Conservation (phyloP, 2,797 vertebrate species). For the Micropoecilia bifurca region DNA sequence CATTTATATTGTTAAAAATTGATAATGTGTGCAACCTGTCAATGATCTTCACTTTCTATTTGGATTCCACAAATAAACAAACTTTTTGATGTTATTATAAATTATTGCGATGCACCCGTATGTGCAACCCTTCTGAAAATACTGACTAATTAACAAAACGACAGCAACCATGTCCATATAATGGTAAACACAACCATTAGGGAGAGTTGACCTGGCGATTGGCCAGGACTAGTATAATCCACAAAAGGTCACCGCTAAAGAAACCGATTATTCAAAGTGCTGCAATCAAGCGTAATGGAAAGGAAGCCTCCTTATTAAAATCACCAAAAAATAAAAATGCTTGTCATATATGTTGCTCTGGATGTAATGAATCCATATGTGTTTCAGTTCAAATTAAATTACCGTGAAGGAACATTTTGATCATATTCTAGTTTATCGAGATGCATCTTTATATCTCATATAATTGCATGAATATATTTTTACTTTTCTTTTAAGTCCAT, state of each 20-base stretch:
- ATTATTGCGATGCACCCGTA: too few relatives aligned
- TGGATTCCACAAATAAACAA: too few relatives aligned
- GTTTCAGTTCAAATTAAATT: background rate
- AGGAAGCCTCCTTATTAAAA: background rate
- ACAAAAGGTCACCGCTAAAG: background rate
- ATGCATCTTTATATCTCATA: background rate
- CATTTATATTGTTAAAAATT: background rate
- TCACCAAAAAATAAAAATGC: background rate
- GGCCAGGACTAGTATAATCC: background rate
- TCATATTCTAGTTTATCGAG: background rate
- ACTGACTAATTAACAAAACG: too few relatives aligned
- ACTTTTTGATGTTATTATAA: too few relatives aligned
- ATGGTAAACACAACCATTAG: background rate
- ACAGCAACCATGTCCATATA: background rate
- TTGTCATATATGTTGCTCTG: background rate
- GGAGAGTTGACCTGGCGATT: background rate
- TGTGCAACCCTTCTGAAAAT: too few relatives aligned
- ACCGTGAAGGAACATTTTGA: background rate
- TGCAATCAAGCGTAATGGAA: background rate
- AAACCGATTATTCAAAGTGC: background rate
- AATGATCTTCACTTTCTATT: too few relatives aligned
- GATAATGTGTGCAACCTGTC: background rate
- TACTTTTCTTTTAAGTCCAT: background rate
- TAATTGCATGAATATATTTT: background rate
- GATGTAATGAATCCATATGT: background rate